Percentiles rank a stretch among this genome's conserved stretches.
These are phyloP conservation scores for Solenodon paradoxus DNA, from an alignment of 2,113 vertebrate genomes.

Conservation along the genomic window DNA sequence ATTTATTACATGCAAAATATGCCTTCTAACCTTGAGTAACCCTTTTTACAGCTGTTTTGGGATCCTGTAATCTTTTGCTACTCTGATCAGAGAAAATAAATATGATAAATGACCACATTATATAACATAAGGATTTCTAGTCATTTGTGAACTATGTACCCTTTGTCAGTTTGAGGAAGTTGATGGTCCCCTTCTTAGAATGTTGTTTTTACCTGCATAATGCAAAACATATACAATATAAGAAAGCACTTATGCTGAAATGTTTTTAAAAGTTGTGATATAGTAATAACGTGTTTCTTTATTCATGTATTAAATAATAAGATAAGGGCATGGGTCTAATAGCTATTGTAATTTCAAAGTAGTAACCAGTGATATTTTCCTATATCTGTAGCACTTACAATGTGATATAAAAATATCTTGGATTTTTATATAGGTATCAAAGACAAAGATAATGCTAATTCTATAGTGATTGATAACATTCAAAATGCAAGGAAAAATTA, in stretches of 20 bases:
- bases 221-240: not conserved
- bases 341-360: not conserved
- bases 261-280: not conserved
- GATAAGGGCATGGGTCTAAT: not conserved
- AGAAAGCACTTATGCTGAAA: not conserved
- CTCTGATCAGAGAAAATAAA: not conserved
- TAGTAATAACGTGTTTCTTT: not conserved
- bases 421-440: not conserved
- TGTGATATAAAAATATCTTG: not conserved
- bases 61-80: not conserved
- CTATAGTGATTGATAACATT: not conserved
- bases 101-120: not conserved
- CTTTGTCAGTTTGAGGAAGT: not conserved
- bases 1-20: not conserved
- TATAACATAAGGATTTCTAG: not conserved
- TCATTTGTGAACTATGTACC: not conserved
- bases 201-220: not conserved
- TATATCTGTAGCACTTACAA: not conserved
- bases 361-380: not conserved
- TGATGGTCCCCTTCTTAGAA: not conserved
- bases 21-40: not conserved
- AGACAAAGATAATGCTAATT: not conserved
- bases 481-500: not conserved
- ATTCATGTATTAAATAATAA: not conserved
- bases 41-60: not conserved